Base-by-base conservation (phyloP, 1,140 invertebrate species). In the Procambarus clarkii region DNA sequence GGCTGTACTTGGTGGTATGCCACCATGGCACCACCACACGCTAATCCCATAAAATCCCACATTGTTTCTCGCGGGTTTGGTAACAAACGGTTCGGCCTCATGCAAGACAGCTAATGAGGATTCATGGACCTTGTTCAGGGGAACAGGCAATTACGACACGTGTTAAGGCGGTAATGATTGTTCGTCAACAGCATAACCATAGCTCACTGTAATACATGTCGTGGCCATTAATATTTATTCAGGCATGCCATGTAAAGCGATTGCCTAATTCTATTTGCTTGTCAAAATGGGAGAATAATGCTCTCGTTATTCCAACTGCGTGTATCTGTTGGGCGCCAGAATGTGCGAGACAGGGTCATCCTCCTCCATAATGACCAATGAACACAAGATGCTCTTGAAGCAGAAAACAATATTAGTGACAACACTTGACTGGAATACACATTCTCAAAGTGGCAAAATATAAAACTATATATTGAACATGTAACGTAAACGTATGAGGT, bases 81-180 rank as follows among this genome's bases (percentile, higher is more conserved):
- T 83, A 83, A 83, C 58, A 83, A 69, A 83, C 81, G 46, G 45
- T 64, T n/a, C 13, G 11, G 13, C 34, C 50, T 50, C 81, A 83
- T 83, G 81, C 81, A 64, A 83, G 81, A 64, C 81, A 54, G 81
- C 34, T 83, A 83, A 83, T 83, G 50, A 64, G 81, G 58, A 83
- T 69, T 83, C 81, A 83, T 83, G 69, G 24, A 7, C 81, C 58
- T 83, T 45, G 60, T 83, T 83, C 46, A 83, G 81, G 81, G 81
- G 45, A 83, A 83, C 58, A 54, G 58, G 44, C 81, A 60, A 83
- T 83, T 83, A 83, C 58, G 81, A 45, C 58, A 83, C 58, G 81
- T 69, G 81, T 69, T 64, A 83, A 83, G 60, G 81, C 81, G 60
- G 81, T 83, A 83, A 83, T 83, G 81, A 64, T 44, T n/a, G 24